Evolutionary conservation across 2,888 invertebrate genomes (phyloP).

Genomic region (Chrysolina americana): DNA sequence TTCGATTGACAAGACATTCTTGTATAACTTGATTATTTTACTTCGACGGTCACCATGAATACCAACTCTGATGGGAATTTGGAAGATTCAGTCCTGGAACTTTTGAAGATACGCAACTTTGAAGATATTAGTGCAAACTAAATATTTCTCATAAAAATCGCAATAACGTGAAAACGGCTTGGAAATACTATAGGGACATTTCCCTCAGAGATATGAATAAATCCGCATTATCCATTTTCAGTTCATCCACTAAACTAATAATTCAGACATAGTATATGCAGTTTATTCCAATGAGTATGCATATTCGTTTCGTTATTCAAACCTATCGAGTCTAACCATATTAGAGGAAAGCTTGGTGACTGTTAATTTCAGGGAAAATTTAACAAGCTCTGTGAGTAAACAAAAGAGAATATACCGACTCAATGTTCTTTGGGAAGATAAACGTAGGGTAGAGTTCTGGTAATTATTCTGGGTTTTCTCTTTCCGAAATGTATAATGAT

Average conservation of each 20-base stretch:
- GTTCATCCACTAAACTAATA: background rate
- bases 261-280: conserved; percentile 8
- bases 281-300: conserved; percentile 1
- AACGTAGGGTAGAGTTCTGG: conserved; percentile 6
- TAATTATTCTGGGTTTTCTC: conserved; percentile 18
- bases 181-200: background rate
- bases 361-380: conserved; percentile 23
- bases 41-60: no score
- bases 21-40: no score
- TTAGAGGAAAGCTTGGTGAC: conserved; percentile 20
- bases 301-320: conserved; percentile 15
- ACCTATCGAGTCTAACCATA: conserved; percentile 13
- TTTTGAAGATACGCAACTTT: no score
- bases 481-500: conserved; percentile 8
- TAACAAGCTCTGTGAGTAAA: conserved; percentile 19
- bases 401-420: conserved; percentile 14
- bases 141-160: no score
- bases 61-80: no score
- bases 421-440: conserved; percentile 2
- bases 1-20: no score
- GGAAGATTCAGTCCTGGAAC: no score
- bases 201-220: background rate
- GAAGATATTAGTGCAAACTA: no score
- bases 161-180: no score
- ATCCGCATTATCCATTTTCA: background rate